A percentile compares a stretch with the other conserved stretches of the same genome.
Conservation (phyloP, 2,888 invertebrate species). For the Drosophila sordidula region DNA sequence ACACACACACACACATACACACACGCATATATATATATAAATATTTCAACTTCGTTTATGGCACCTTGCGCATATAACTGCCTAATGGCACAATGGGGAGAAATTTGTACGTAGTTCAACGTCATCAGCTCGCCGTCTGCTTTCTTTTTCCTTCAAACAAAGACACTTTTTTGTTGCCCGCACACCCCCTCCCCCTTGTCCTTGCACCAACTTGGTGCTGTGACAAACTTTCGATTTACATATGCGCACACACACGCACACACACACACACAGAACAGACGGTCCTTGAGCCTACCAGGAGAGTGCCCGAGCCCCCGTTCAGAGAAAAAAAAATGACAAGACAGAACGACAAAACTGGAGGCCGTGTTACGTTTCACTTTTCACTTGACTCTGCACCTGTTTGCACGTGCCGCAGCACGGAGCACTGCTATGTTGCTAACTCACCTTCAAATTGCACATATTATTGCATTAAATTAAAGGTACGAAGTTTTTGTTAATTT, state of each 20-base stretch:
- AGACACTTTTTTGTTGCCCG: conserved; percentile 21
- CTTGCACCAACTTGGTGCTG: conserved; percentile 10
- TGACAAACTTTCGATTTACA: neutral
- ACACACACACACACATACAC: conserved; percentile 6
- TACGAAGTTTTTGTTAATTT: conserved; percentile 74
- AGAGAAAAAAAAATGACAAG: conserved; percentile 26
- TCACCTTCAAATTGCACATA: conserved; percentile 84
- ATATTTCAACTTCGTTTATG: conserved; percentile 11
- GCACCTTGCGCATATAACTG: conserved; percentile 32
- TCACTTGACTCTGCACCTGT: conserved; percentile 33
- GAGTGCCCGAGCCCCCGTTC: conserved; percentile 27
- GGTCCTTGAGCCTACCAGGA: conserved; percentile 56
- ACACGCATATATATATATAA: neutral
- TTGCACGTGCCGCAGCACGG: conserved; percentile 1
- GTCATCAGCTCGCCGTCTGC: conserved; percentile 67
- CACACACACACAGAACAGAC: conserved; percentile 7
- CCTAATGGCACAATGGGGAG: conserved; percentile 29
- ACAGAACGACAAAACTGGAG: conserved; percentile 47
- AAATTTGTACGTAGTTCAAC: conserved; percentile 67
- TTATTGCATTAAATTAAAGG: conserved; percentile 80
- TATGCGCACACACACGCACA: conserved; percentile 12
- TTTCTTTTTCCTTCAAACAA: conserved; percentile 67
- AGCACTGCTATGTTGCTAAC: conserved; percentile 39
- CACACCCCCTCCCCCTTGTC: neutral
- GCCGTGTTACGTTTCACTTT: conserved; percentile 73